Evolutionary conservation across 2,797 vertebrate genomes (phyloP).

Genomic region (Galagoides demidoff): DNA sequence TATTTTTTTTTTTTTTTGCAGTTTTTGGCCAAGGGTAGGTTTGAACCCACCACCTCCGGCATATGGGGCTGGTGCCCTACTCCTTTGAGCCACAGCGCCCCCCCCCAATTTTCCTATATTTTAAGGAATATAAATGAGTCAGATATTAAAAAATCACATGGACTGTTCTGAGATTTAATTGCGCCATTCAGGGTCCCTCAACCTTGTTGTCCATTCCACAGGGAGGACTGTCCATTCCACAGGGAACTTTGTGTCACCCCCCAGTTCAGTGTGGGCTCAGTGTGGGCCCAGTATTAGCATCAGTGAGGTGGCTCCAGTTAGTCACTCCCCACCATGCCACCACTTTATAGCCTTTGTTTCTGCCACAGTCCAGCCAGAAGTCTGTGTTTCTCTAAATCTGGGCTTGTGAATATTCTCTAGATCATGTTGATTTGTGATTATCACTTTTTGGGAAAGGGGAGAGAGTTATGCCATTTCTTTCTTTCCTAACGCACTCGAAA

Average conservation of each 20-base stretch:
- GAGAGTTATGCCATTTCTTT: background rate
- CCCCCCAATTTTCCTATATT: background rate
- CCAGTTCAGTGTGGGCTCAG: background rate
- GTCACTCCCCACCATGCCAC: background rate
- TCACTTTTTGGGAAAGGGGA: background rate
- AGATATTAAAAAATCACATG: background rate
- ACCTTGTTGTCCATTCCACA: background rate
- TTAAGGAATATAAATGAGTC: slow-evolving; percentile 1
- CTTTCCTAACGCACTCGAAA: slow-evolving; percentile 21
- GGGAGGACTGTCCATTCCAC: background rate
- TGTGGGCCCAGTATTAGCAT: background rate
- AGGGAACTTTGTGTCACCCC: background rate
- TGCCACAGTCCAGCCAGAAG: background rate
- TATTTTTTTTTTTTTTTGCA: too few species aligned
- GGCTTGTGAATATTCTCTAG: background rate
- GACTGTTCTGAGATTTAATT: background rate
- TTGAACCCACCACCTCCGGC: too few species aligned
- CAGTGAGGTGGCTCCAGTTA: background rate
- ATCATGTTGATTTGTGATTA: background rate
- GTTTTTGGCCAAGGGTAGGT: too few species aligned
- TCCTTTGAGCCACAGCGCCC: too few species aligned
- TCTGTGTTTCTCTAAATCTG: slow-evolving; percentile 4
- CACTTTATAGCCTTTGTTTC: background rate
- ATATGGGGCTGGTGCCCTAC: too few species aligned
- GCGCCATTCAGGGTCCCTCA: background rate